These are phyloP conservation scores for Porites rus DNA, from an alignment of 92 coral and sea anemone genomes.

Conservation along the genomic window DNA sequence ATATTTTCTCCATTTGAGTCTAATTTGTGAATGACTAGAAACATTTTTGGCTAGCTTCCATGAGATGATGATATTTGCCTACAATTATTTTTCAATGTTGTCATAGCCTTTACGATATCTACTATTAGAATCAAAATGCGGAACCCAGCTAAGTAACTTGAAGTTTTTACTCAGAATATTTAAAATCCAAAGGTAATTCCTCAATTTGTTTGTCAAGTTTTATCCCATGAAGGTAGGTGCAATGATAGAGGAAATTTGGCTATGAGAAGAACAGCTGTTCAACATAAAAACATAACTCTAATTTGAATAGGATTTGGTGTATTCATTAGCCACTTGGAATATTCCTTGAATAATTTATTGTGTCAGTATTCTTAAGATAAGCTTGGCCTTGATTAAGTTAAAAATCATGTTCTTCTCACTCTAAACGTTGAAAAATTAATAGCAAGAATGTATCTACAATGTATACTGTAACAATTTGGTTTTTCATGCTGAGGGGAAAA, in stretches of 20 bases:
- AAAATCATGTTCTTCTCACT: background rate
- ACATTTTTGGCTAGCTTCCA: background rate
- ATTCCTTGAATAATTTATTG: conserved; percentile 32
- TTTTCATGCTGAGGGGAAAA: background rate
- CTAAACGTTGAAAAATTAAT: background rate
- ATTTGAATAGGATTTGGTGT: conserved; percentile 18
- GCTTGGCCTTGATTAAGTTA: conserved; percentile 8
- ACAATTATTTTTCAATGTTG: background rate
- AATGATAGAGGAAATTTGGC: background rate
- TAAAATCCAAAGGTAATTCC: background rate
- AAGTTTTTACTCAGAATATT: background rate
- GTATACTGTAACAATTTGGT: background rate
- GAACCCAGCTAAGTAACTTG: too few relatives aligned
- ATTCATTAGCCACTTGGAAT: conserved; percentile 40
- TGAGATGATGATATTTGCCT: background rate
- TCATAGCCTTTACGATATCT: background rate
- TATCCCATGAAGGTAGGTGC: background rate
- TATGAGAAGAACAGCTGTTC: conserved; percentile 12
- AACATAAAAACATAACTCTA: background rate
- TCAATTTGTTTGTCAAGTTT: background rate
- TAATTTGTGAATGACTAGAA: background rate
- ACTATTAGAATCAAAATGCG: background rate
- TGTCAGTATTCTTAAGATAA: background rate
- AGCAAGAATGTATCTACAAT: background rate
- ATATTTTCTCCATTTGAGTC: background rate